These are phyloP conservation scores for Hirtodrosophila alboralis DNA, from an alignment of 2,888 invertebrate genomes.

Conservation along the genomic window DNA sequence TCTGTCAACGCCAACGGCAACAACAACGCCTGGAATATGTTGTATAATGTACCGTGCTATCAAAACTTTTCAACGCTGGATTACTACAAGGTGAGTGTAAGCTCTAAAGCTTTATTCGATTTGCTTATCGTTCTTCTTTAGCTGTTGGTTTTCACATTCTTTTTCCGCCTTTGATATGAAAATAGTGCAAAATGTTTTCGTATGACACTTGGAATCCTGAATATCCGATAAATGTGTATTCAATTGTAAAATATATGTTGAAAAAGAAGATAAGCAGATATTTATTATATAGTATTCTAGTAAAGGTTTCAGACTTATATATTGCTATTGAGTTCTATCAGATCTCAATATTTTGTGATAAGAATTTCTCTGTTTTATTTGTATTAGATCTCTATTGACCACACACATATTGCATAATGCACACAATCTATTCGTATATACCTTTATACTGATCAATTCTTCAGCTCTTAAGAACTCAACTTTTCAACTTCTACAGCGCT, in stretches of 20 bases:
- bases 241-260: no score
- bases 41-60: conserved; percentile 84
- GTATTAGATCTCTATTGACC: conserved; percentile 27
- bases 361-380: no score
- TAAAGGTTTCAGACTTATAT: no score
- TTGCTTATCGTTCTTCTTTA: not conserved
- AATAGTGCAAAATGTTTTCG: conserved; percentile 1
- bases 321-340: no score
- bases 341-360: no score
- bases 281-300: no score
- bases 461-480: conserved; percentile 30
- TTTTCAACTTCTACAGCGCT: conserved; percentile 35
- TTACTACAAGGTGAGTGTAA: conserved; percentile 83
- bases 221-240: no score
- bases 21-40: conserved; percentile 81
- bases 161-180: not conserved
- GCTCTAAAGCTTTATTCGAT: not conserved
- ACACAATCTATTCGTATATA: not conserved
- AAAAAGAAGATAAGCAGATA: no score
- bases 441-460: conserved; percentile 1
- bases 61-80: conserved; percentile 84
- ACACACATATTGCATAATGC: conserved; percentile 66
- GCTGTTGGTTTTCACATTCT: not conserved
- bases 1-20: conserved; percentile 17
- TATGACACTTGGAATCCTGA: conserved; percentile 20